Conservation (phyloP, 1,140 invertebrate species). For the Rhysida immarginata region DNA sequence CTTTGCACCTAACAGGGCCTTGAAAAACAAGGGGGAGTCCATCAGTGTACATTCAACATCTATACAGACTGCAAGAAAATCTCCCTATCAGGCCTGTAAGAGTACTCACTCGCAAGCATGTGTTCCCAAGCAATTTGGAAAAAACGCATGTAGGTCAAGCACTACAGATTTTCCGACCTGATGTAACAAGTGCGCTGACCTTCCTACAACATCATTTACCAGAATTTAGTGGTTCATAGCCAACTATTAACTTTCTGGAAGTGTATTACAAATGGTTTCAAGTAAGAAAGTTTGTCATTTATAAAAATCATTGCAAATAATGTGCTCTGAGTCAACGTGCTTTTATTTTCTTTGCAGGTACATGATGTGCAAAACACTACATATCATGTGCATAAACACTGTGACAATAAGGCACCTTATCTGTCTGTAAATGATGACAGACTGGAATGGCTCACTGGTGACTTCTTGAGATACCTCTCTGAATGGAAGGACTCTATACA, state of each 20-base stretch:
- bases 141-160: too few species aligned
- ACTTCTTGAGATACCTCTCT: background rate
- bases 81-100: background rate
- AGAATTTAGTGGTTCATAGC: too few species aligned
- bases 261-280: background rate
- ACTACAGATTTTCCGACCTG: too few species aligned
- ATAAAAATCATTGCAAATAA: too few species aligned
- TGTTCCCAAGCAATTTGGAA: background rate
- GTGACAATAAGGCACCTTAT: background rate
- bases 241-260: background rate
- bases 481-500: background rate
- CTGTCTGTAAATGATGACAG: background rate
- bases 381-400: background rate
- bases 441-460: background rate
- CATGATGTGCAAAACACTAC: background rate
- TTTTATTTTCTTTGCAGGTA: too few species aligned
- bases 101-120: background rate
- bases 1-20: background rate
- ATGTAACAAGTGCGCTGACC: too few species aligned
- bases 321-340: too few species aligned
- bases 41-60: background rate
- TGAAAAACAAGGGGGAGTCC: background rate
- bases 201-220: too few species aligned
- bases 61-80: background rate
- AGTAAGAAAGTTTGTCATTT: too few species aligned